Conservation (phyloP, 2,888 invertebrate species). For the Orthonychiurus folsomi region DNA sequence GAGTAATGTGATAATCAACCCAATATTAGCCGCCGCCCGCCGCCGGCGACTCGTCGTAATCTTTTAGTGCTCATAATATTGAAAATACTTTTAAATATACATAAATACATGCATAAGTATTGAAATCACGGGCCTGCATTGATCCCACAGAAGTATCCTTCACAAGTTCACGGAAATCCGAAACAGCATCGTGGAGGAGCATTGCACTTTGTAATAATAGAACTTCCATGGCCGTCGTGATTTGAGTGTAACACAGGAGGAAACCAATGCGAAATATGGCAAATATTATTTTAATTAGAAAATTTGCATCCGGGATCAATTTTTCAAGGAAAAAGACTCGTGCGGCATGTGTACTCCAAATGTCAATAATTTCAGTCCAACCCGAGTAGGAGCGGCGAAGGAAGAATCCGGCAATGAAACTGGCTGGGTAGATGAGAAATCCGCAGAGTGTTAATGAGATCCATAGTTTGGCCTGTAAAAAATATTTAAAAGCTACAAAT, state of each 20-base stretch:
- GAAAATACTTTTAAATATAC: too few species aligned
- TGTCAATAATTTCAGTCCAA: neutral
- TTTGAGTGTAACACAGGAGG: conserved; percentile 10
- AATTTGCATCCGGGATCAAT: neutral
- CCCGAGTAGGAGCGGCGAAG: neutral
- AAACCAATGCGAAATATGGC: neutral
- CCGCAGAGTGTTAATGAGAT: neutral
- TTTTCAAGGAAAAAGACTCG: conserved; percentile 7
- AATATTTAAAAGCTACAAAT: too few species aligned
- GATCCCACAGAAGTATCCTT: too few species aligned
- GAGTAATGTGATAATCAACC: neutral
- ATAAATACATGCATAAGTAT: too few species aligned
- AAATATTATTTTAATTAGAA: conserved; percentile 5
- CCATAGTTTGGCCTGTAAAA: conserved; percentile 9
- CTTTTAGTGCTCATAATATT: too few species aligned
- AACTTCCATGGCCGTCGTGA: conserved; percentile 11
- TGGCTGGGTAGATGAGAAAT: conserved; percentile 6
- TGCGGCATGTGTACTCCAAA: neutral
- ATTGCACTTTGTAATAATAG: neutral
- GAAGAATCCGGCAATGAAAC: neutral
- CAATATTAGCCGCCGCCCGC: too few species aligned
- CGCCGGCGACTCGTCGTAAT: too few species aligned
- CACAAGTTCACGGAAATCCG: conserved; percentile 4
- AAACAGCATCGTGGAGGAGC: conserved; percentile 1
- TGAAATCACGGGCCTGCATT: too few species aligned